Conservation (phyloP, 2,797 vertebrate genomes). For the Falco rusticolus region DNA sequence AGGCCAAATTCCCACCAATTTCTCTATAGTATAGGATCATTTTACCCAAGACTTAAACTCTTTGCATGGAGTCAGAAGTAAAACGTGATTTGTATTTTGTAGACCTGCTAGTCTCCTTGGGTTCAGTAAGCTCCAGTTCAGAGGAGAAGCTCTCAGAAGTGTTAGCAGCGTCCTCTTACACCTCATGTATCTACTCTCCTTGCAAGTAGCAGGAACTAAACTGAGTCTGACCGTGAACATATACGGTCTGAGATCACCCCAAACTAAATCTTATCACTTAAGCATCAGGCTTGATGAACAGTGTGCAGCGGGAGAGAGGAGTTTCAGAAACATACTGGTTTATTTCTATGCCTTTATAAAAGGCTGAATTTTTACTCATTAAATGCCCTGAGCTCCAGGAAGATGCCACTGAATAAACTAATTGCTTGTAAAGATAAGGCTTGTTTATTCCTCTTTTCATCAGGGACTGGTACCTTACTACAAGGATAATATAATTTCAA, state of each 20-base stretch:
- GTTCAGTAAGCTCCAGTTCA: neutral
- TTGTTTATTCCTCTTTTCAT: neutral
- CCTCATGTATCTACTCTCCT: neutral
- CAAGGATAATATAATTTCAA: neutral
- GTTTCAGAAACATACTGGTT: neutral
- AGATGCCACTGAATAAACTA: neutral
- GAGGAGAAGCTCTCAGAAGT: neutral
- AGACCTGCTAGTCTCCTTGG: neutral
- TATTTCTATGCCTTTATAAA: neutral
- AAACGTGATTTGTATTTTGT: neutral
- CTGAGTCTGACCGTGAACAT: neutral
- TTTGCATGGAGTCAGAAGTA: neutral
- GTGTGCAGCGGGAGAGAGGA: neutral
- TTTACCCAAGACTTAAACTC: neutral
- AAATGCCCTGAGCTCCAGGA: neutral
- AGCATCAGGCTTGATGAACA: neutral
- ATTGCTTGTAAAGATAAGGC: neutral
- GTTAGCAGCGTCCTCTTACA: neutral
- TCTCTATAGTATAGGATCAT: neutral
- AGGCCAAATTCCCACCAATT: neutral
- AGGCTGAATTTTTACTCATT: neutral
- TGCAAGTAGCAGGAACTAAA: neutral
- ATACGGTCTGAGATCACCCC: neutral
- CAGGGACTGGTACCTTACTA: neutral
- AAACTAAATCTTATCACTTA: neutral